Evolutionary conservation across 2,888 invertebrate genomes (phyloP).

Genomic region (Exephanes ischioxanthus): DNA sequence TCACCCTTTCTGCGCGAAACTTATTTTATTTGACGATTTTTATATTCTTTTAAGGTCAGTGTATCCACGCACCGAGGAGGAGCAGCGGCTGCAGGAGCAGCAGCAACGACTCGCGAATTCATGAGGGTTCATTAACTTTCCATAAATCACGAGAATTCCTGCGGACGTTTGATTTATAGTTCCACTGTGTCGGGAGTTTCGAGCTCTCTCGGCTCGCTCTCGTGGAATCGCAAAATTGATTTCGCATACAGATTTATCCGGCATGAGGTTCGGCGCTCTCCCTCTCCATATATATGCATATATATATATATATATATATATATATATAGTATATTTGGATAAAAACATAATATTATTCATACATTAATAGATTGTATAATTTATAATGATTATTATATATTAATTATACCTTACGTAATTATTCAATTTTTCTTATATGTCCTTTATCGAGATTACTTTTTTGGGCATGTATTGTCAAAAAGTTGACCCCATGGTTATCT

Average conservation of each 20-base stretch:
- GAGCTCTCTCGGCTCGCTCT: constrained; percentile 31
- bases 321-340: background rate
- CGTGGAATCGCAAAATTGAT: constrained; percentile 56
- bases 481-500: too few species aligned
- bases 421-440: too few species aligned
- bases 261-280: constrained; percentile 32
- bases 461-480: too few species aligned
- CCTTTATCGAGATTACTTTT: too few species aligned
- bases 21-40: constrained; percentile 62
- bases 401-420: background rate
- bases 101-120: constrained; percentile 61
- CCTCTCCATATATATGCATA: background rate
- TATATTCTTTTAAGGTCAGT: constrained; percentile 60
- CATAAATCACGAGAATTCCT: constrained; percentile 68
- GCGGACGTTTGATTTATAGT: constrained; percentile 64
- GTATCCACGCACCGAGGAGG: constrained; percentile 33
- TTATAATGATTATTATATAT: background rate
- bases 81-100: constrained; percentile 24
- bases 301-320: background rate
- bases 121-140: constrained; percentile 68
- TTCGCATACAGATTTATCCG: constrained; percentile 58
- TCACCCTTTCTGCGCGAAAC: constrained; percentile 25
- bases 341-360: background rate
- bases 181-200: constrained; percentile 61
- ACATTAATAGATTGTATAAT: background rate